Evolutionary conservation across 2,888 invertebrate species (phyloP).

Genomic region (Bellardia bayeri): DNA sequence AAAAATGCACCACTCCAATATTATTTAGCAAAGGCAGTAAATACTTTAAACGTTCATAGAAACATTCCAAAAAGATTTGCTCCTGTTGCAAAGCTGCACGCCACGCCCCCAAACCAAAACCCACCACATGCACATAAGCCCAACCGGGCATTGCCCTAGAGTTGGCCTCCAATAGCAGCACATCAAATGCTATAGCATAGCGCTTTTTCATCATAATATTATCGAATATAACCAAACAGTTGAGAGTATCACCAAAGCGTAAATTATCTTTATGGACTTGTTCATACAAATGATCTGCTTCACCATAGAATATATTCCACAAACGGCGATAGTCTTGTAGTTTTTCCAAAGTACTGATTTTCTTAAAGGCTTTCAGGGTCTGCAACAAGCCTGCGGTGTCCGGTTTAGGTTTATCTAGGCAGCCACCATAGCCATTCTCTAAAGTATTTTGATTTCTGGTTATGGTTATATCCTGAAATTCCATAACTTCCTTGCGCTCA

Average conservation of each 20-base stretch:
- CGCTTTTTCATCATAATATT: constrained; percentile 83
- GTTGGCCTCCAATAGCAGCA: constrained; percentile 87
- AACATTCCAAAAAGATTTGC: constrained; percentile 87
- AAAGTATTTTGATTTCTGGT: constrained; percentile 83
- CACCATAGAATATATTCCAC: constrained; percentile 79
- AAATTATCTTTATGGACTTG: constrained; percentile 75
- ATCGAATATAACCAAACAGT: constrained; percentile 78
- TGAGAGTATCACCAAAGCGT: constrained; percentile 77
- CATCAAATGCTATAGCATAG: constrained; percentile 86
- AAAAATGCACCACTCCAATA: constrained; percentile 88
- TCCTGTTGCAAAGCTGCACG: constrained; percentile 86
- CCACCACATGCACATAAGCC: constrained; percentile 88
- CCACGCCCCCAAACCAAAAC: constrained; percentile 89
- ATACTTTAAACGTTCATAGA: constrained; percentile 86
- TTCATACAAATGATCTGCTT: constrained; percentile 73
- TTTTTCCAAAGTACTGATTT: constrained; percentile 25
- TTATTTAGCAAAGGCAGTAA: constrained; percentile 85
- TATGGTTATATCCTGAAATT: constrained; percentile 83
- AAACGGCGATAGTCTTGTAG: constrained; percentile 73
- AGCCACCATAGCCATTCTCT: constrained; percentile 83
- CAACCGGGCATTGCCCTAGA: constrained; percentile 85
- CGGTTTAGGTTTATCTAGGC: background rate
- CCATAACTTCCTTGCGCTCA: constrained; percentile 82
- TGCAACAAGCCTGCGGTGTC: background rate
- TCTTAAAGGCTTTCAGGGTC: constrained; percentile 10